phyloP scores from a whole-genome alignment of 2,113 vertebrate genomes.

The Urocynchramus pylzowi region DNA sequence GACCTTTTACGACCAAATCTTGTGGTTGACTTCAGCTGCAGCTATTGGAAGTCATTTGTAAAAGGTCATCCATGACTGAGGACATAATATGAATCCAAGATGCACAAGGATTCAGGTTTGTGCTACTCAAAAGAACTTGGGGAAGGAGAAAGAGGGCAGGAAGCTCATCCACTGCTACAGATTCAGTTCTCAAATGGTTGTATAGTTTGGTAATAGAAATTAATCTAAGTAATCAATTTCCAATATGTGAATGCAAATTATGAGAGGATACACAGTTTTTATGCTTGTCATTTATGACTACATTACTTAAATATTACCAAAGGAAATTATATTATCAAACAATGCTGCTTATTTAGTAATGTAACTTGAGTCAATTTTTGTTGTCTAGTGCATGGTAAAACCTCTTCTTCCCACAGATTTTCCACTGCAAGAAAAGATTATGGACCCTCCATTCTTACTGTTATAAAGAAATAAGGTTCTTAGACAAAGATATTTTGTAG shows the following conservation, averaged over 20 bases:
- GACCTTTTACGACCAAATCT: slow-evolving; percentile 64
- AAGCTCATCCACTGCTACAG: not conserved
- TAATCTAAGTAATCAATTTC: not conserved
- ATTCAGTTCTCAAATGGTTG: not conserved
- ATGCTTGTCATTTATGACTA: not conserved
- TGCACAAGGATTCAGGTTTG: not conserved
- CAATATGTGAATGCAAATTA: not conserved
- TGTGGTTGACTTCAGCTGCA: slow-evolving; percentile 61
- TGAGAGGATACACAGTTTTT: not conserved
- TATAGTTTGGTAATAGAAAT: not conserved
- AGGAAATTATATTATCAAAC: not conserved
- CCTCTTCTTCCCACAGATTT: not conserved
- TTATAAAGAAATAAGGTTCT: not conserved
- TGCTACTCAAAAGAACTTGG: not conserved
- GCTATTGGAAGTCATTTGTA: slow-evolving; percentile 72
- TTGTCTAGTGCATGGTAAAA: not conserved
- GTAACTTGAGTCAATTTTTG: not conserved
- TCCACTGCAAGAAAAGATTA: not conserved
- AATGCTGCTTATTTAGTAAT: not conserved
- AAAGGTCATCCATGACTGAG: slow-evolving; percentile 70
- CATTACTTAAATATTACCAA: not conserved
- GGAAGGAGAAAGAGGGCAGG: not conserved
- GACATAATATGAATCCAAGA: slow-evolving; percentile 45
- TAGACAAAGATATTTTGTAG: not conserved
- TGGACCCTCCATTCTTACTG: not conserved